A percentile compares a stretch with the other conserved stretches of the same genome.
phyloP scores from a whole-genome alignment of 2,113 vertebrate species.

The Haplochromis vanheusdeni region DNA sequence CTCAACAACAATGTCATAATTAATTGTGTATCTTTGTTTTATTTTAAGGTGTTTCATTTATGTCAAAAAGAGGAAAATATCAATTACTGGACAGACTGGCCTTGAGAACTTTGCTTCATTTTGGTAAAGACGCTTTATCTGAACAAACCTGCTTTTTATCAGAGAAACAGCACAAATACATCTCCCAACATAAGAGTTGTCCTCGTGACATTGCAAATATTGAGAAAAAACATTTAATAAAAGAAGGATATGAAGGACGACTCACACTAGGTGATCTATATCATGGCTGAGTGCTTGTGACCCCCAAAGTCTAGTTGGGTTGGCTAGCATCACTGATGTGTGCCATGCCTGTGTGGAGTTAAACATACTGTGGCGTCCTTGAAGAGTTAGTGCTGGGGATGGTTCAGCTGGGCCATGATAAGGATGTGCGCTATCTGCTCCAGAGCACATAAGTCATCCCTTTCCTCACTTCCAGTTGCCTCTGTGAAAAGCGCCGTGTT shows the following conservation, averaged over 20 bases:
- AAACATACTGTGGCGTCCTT: neutral
- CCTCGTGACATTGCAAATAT: neutral
- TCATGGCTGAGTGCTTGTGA: neutral
- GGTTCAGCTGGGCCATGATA: neutral
- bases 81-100: conserved; percentile 3
- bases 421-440: neutral
- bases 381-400: neutral
- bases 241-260: neutral
- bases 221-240: neutral
- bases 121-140: conserved; percentile 2
- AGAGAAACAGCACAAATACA: conserved; percentile 23
- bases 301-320: neutral
- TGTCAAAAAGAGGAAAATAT: neutral
- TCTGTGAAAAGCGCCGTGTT: neutral
- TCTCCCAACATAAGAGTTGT: neutral
- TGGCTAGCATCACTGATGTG: neutral
- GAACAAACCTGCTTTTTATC: conserved; percentile 38
- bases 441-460: neutral
- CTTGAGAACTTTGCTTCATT: conserved; percentile 24
- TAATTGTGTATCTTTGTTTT: neutral
- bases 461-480: neutral
- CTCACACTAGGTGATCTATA: neutral
- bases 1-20: neutral
- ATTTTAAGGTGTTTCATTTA: neutral
- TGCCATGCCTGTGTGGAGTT: neutral